phyloP scores from a whole-genome alignment of 1,140 invertebrate genomes.

The Brachionus asplanchnoidis region DNA sequence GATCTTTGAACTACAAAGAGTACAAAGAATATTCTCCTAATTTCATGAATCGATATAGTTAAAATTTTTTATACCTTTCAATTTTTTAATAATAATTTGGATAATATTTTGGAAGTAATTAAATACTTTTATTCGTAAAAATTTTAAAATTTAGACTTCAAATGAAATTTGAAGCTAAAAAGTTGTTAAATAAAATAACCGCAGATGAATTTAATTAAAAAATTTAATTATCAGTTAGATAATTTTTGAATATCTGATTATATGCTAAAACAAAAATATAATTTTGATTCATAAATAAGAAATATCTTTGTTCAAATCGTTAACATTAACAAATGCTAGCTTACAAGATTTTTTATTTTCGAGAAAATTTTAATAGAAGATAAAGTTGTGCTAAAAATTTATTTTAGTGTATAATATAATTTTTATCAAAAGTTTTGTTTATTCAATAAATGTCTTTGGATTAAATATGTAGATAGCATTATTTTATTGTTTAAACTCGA shows the following conservation, averaged over 20 bases:
- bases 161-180: not conserved
- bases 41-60: too few species aligned
- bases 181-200: not conserved
- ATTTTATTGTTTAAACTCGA: not conserved
- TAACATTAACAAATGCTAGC: not conserved
- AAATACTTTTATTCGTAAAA: not conserved
- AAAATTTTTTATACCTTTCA: too few species aligned
- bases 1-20: too few species aligned
- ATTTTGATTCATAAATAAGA: not conserved
- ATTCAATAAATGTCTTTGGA: not conserved
- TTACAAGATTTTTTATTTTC: not conserved
- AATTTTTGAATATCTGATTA: not conserved
- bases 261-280: not conserved
- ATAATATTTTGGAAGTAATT: not conserved
- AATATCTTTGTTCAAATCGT: not conserved
- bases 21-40: too few species aligned
- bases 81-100: not conserved
- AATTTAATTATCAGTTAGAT: not conserved
- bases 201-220: not conserved
- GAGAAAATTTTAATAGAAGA: not conserved
- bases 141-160: not conserved
- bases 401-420: not conserved
- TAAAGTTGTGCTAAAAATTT: not conserved
- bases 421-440: not conserved
- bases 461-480: not conserved